Percentiles rank a stretch among this genome's conserved stretches.
Conservation (phyloP, 2,888 invertebrate genomes). For the Drosophila kuntzei region DNA sequence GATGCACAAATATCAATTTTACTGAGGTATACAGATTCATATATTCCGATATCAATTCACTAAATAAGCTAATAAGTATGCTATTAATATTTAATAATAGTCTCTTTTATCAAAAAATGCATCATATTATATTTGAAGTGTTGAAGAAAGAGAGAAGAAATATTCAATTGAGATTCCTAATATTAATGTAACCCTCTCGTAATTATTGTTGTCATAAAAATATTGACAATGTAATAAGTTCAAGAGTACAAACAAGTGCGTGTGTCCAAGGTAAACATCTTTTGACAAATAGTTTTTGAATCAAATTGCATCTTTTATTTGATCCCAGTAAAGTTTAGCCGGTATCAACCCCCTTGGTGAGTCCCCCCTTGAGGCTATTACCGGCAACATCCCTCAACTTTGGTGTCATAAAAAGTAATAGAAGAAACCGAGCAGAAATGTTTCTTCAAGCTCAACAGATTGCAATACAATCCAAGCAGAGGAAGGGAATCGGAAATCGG, state of each 20-base stretch:
- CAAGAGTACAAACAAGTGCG: neutral
- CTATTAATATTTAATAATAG: no score
- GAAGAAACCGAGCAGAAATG: conserved; percentile 25
- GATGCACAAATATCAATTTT: no score
- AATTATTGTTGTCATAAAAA: conserved; percentile 4
- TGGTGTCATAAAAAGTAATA: conserved; percentile 33
- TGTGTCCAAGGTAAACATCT: conserved; percentile 9
- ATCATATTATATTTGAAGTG: neutral
- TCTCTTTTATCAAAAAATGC: no score
- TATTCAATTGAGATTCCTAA: neutral
- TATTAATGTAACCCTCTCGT: neutral
- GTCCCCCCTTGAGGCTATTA: conserved; percentile 24
- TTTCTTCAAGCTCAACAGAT: conserved; percentile 56
- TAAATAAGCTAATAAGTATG: no score
- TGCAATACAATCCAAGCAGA: conserved; percentile 34
- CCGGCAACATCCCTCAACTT: conserved; percentile 38
- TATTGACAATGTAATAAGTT: conserved; percentile 1
- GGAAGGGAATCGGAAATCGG: neutral
- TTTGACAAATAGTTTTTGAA: conserved; percentile 16
- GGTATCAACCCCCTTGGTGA: neutral
- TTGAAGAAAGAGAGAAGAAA: neutral
- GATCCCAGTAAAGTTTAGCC: neutral
- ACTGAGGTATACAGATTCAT: no score
- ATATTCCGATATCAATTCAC: no score
- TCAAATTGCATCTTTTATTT: conserved; percentile 20